Percentiles rank a stretch among this genome's conserved stretches.
Evolutionary conservation across 1,140 invertebrate genomes (phyloP).

Genomic region (Nephila pilipes): DNA sequence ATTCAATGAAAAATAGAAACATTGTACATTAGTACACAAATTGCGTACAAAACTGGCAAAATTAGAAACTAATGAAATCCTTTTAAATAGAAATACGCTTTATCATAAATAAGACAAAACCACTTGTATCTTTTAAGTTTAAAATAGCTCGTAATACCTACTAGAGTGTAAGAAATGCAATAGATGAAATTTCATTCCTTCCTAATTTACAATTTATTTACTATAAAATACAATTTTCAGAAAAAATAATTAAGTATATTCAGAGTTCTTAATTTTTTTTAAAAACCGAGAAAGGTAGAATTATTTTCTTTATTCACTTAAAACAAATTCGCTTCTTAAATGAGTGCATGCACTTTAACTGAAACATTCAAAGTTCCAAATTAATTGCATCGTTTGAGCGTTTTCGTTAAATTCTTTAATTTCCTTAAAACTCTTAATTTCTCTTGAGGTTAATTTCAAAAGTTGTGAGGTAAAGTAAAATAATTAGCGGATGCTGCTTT

Average conservation of each 20-base stretch:
- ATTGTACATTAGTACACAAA: no score
- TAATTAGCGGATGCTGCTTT: constrained; percentile 20
- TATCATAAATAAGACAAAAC: no score
- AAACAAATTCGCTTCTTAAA: not conserved
- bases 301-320: not conserved
- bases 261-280: not conserved
- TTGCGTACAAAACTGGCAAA: no score
- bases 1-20: no score
- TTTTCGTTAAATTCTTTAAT: constrained; percentile 19
- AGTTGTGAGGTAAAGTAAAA: constrained; percentile 23
- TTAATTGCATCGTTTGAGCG: constrained; percentile 45
- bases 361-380: constrained; percentile 35
- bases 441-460: constrained; percentile 46
- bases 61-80: no score
- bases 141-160: no score
- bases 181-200: not conserved
- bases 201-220: not conserved
- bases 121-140: no score
- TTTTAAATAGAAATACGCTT: no score
- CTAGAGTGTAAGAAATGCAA: no score
- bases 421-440: constrained; percentile 48
- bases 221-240: not conserved
- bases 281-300: not conserved
- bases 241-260: constrained; percentile 18
- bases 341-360: not conserved